phyloP scores from a whole-genome alignment of 2,797 vertebrate species.

The Limnodromus scolopaceus region DNA sequence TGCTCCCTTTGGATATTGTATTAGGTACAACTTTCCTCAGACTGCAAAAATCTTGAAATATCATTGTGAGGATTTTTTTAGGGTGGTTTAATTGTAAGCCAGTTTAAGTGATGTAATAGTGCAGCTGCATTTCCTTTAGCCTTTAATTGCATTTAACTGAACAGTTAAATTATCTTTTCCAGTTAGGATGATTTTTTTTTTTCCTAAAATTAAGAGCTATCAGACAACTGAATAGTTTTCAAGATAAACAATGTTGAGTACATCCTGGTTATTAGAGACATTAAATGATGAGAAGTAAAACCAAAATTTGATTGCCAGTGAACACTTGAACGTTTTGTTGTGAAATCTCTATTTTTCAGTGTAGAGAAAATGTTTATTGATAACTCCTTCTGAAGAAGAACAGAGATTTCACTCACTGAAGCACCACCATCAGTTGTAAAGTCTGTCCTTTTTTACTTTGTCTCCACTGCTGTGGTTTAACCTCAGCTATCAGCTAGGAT shows the following conservation, averaged over 20 bases:
- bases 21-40: not conserved
- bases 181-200: not conserved
- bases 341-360: not conserved
- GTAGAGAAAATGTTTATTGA: not conserved
- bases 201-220: not conserved
- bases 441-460: not conserved
- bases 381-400: not conserved
- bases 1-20: not conserved
- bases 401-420: not conserved
- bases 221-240: not conserved
- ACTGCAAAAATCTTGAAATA: not conserved
- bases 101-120: not conserved
- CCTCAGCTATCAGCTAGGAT: not conserved
- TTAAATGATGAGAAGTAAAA: not conserved
- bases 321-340: not conserved
- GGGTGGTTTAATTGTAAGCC: not conserved
- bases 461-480: not conserved
- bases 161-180: not conserved
- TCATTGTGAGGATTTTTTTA: not conserved
- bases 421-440: not conserved
- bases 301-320: not conserved
- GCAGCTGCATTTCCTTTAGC: not conserved
- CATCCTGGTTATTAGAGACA: not conserved
- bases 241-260: not conserved
- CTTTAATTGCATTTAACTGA: not conserved